These are phyloP conservation scores for Amiota minor DNA, from an alignment of 2,888 invertebrate genomes.

Conservation along the genomic window DNA sequence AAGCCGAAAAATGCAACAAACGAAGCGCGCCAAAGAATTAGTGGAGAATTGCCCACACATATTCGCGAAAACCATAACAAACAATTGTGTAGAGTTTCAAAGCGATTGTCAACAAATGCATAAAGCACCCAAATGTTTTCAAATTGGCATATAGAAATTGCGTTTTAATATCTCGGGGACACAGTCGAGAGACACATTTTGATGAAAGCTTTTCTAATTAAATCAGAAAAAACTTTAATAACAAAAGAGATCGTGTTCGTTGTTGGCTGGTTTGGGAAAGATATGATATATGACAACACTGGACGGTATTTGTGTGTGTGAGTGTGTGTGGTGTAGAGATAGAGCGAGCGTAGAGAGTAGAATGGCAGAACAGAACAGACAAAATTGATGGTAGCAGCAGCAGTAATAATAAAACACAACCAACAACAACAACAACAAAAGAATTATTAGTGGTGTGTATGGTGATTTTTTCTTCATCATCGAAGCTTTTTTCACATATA, in stretches of 20 bases:
- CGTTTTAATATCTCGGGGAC: slow-evolving; percentile 30
- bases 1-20: background rate
- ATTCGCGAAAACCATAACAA: background rate
- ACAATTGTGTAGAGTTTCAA: slow-evolving; percentile 18
- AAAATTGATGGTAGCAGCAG: background rate
- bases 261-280: slow-evolving; percentile 30
- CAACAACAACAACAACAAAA: background rate
- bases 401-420: background rate
- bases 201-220: slow-evolving; percentile 38
- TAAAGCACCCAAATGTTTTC: slow-evolving; percentile 41
- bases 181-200: slow-evolving; percentile 11
- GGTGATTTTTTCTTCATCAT: slow-evolving; percentile 41
- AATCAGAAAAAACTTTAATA: slow-evolving; percentile 47
- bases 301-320: slow-evolving; percentile 35
- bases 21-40: slow-evolving; percentile 5
- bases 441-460: slow-evolving; percentile 34
- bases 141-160: slow-evolving; percentile 17
- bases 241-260: background rate
- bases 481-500: slow-evolving; percentile 48
- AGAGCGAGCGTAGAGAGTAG: slow-evolving; percentile 24
- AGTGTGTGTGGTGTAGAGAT: slow-evolving; percentile 20
- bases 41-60: slow-evolving; percentile 8
- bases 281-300: slow-evolving; percentile 47
- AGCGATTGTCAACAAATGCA: slow-evolving; percentile 1
- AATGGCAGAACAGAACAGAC: background rate